Conservation (phyloP, 1,140 invertebrate species). For the Papilio aristodemus region DNA sequence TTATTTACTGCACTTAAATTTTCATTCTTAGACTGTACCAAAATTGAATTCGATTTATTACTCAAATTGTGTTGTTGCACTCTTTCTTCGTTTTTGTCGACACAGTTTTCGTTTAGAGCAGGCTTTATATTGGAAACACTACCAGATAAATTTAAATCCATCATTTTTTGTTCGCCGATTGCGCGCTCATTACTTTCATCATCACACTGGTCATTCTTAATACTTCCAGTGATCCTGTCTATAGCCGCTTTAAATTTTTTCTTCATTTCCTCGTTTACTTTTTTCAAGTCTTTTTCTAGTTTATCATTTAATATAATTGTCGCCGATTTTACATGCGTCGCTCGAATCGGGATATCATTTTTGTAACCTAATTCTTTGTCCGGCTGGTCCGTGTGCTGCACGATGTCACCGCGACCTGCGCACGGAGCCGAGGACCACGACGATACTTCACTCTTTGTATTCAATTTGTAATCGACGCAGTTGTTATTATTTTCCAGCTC, state of each 20-base stretch:
- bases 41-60: constrained; percentile 27
- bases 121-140: too few species aligned
- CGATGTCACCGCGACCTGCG: constrained; percentile 11
- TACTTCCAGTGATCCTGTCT: constrained; percentile 57
- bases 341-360: constrained; percentile 8
- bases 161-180: too few species aligned
- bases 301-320: constrained; percentile 25
- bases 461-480: constrained; percentile 14
- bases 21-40: constrained; percentile 23
- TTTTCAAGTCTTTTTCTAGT: constrained; percentile 63
- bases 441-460: not conserved
- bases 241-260: constrained; percentile 66
- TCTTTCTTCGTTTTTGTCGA: too few species aligned
- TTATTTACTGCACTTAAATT: constrained; percentile 5
- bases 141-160: too few species aligned
- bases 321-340: not conserved
- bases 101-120: too few species aligned
- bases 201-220: constrained; percentile 39
- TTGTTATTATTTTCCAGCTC: constrained; percentile 41
- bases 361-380: constrained; percentile 39
- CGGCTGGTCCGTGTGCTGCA: constrained; percentile 59
- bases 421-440: not conserved
- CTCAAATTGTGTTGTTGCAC: not conserved
- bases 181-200: not conserved
- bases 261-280: constrained; percentile 67